These are phyloP conservation scores for Eupristina koningsbergeri DNA, from an alignment of 1,140 invertebrate genomes.

Conservation along the genomic window DNA sequence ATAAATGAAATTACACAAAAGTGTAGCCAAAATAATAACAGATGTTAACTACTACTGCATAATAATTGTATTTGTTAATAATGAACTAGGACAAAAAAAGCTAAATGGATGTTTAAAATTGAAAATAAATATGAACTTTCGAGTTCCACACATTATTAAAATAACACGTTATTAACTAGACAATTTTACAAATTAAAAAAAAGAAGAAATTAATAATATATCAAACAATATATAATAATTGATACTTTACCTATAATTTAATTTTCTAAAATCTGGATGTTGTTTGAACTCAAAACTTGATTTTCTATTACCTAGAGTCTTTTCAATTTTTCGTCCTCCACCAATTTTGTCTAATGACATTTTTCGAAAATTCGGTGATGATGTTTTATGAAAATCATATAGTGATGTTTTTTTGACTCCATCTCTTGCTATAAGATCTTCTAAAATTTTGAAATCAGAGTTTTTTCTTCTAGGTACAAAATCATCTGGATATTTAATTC, in stretches of 20 bases:
- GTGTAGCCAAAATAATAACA: too few relatives aligned
- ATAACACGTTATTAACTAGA: too few relatives aligned
- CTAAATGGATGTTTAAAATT: too few relatives aligned
- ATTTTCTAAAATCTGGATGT: constrained; percentile 69
- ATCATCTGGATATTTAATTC: constrained; percentile 66
- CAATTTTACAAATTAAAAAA: too few relatives aligned
- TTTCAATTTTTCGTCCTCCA: constrained; percentile 66
- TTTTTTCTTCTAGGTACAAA: constrained; percentile 69
- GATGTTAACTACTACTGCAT: too few relatives aligned
- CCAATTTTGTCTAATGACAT: constrained; percentile 70
- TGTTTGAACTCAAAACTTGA: constrained; percentile 68
- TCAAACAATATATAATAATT: not conserved
- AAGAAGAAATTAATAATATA: too few relatives aligned
- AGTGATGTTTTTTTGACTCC: constrained; percentile 61
- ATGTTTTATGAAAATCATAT: constrained; percentile 65
- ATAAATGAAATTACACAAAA: too few relatives aligned
- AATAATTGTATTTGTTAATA: too few relatives aligned
- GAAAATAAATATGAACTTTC: too few relatives aligned
- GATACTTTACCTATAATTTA: constrained; percentile 65
- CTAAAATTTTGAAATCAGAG: constrained; percentile 67
- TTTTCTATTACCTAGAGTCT: constrained; percentile 64
- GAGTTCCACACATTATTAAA: too few relatives aligned
- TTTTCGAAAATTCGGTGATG: constrained; percentile 68
- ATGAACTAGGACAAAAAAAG: too few relatives aligned
- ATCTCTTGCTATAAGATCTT: constrained; percentile 64